These are phyloP conservation scores for Diachrysia chrysitis DNA, from an alignment of 2,888 invertebrate genomes.

Conservation along the genomic window DNA sequence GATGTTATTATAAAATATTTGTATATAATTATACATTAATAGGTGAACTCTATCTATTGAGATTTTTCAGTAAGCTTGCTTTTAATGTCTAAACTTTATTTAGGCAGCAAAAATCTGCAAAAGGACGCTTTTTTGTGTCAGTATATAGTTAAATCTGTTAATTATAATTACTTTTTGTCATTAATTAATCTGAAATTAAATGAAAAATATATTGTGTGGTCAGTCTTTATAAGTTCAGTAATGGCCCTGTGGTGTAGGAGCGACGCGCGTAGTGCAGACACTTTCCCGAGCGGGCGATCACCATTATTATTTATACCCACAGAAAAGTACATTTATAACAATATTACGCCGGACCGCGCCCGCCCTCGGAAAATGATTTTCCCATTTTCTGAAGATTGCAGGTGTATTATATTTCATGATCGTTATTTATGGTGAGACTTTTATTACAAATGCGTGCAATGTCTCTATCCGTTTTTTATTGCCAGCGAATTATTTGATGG, in stretches of 20 bases:
- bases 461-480: slow-evolving; percentile 89
- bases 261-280: slow-evolving; percentile 64
- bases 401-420: slow-evolving; percentile 90
- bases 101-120: no score
- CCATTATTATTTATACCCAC: slow-evolving; percentile 88
- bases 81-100: no score
- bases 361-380: slow-evolving; percentile 89
- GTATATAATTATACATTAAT: no score
- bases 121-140: no score
- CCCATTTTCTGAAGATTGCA: slow-evolving; percentile 89
- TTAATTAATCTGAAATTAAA: neutral
- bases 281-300: slow-evolving; percentile 66
- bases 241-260: slow-evolving; percentile 24
- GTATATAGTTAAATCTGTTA: no score
- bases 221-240: slow-evolving; percentile 34
- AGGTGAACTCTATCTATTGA: no score
- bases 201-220: neutral
- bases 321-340: slow-evolving; percentile 89
- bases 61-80: no score
- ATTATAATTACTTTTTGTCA: neutral
- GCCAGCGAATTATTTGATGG: slow-evolving; percentile 85
- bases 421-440: slow-evolving; percentile 89
- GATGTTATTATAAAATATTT: no score
- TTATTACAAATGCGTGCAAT: slow-evolving; percentile 89
- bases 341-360: slow-evolving; percentile 88